Conservation (phyloP, 2,888 invertebrate genomes). For the Parasteatoda lunata region DNA sequence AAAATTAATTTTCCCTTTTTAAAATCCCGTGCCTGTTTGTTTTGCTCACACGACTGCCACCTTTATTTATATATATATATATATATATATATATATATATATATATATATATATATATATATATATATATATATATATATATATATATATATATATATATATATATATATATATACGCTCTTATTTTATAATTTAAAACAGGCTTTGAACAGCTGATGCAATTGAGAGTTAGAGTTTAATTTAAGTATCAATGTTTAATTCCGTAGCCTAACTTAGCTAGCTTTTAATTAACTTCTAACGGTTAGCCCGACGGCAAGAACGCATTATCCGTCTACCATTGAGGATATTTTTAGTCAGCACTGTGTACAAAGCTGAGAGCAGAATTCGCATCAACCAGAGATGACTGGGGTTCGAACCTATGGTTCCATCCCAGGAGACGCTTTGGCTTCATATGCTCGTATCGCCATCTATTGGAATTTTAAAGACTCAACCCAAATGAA, state of each 20-base stretch:
- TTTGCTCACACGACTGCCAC: neutral
- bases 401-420: neutral
- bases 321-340: neutral
- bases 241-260: neutral
- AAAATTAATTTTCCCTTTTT: too few relatives aligned
- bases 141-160: neutral
- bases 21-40: too few relatives aligned
- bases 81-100: slow-evolving; percentile 1
- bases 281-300: neutral
- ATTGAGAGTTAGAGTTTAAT: too few relatives aligned
- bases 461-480: too few relatives aligned
- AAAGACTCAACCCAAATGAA: too few relatives aligned
- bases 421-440: too few relatives aligned
- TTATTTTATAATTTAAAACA: neutral
- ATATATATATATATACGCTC: neutral
- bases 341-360: neutral
- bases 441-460: too few relatives aligned
- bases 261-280: too few relatives aligned
- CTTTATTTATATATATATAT: neutral
- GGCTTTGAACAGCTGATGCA: too few relatives aligned
- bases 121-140: neutral
- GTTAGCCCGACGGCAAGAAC: too few relatives aligned
- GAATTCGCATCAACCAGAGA: neutral
- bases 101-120: slow-evolving; percentile 1
- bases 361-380: neutral